These are phyloP conservation scores for Sinocyclocheilus maitianheensis DNA, from an alignment of 2,113 vertebrate genomes.

Conservation along the genomic window DNA sequence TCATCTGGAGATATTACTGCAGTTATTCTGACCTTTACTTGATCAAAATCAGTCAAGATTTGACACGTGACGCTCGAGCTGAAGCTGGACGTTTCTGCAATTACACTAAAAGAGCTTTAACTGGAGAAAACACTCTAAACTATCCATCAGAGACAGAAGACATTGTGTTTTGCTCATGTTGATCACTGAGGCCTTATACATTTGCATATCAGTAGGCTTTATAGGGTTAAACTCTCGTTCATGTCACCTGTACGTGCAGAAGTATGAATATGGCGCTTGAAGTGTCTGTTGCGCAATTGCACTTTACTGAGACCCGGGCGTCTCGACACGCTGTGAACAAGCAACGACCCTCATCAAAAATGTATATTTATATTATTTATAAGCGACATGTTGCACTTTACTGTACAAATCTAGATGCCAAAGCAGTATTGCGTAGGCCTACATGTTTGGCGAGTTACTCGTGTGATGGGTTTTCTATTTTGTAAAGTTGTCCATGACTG, in stretches of 20 bases:
- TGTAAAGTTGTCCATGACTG: conserved; percentile 68
- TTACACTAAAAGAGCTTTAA: no score
- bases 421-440: conserved; percentile 89
- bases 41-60: no score
- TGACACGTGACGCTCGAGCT: no score
- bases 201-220: no score
- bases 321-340: conserved; percentile 76
- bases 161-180: no score
- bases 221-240: background rate
- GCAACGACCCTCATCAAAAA: conserved; percentile 72
- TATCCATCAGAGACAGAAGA: no score
- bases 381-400: conserved; percentile 84
- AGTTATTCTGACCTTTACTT: no score
- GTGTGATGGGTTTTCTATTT: conserved; percentile 71
- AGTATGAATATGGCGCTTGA: conserved; percentile 53
- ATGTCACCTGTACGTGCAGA: conserved; percentile 16
- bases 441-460: conserved; percentile 62
- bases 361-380: conserved; percentile 69
- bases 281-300: conserved; percentile 73
- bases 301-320: conserved; percentile 83
- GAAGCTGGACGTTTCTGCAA: no score
- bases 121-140: no score
- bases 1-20: no score
- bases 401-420: conserved; percentile 82
- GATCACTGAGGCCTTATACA: no score